phyloP scores from a whole-genome alignment of 2,113 vertebrate genomes.

The Oceanites oceanicus region DNA sequence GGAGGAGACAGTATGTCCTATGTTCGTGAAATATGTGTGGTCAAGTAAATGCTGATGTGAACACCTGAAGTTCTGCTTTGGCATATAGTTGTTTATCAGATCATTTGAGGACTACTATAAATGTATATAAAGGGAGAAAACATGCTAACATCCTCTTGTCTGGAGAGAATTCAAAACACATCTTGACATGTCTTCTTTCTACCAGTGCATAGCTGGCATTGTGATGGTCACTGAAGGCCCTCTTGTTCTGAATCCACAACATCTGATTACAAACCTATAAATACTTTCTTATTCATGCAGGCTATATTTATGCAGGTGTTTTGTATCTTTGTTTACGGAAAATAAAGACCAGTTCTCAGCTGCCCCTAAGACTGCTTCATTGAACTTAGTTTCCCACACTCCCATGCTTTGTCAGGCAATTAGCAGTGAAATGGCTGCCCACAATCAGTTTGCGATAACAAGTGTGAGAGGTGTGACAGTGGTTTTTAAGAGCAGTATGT shows the following conservation, averaged over 20 bases:
- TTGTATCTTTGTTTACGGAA: background rate
- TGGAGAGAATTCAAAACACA: background rate
- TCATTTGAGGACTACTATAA: background rate
- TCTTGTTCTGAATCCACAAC: background rate
- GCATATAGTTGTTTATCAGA: background rate
- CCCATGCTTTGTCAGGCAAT: background rate
- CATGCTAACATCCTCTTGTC: background rate
- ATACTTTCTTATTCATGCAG: background rate
- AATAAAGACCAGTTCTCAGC: background rate
- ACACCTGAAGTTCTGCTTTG: background rate
- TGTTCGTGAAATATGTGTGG: background rate
- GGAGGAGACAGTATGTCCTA: background rate
- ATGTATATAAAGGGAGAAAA: background rate
- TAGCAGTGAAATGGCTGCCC: background rate
- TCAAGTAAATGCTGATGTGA: background rate
- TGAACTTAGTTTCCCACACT: background rate
- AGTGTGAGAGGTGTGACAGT: background rate
- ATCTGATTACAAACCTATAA: background rate
- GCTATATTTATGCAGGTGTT: background rate
- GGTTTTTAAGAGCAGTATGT: background rate
- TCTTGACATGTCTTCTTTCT: background rate
- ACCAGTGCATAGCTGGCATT: background rate
- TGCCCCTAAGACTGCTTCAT: background rate
- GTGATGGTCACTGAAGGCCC: background rate
- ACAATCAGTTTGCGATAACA: fast-evolving